A percentile compares a stretch with the other conserved stretches of the same genome.
Evolutionary conservation across 2,888 invertebrate species (phyloP).

Genomic region (Sminthurinus aureus): DNA sequence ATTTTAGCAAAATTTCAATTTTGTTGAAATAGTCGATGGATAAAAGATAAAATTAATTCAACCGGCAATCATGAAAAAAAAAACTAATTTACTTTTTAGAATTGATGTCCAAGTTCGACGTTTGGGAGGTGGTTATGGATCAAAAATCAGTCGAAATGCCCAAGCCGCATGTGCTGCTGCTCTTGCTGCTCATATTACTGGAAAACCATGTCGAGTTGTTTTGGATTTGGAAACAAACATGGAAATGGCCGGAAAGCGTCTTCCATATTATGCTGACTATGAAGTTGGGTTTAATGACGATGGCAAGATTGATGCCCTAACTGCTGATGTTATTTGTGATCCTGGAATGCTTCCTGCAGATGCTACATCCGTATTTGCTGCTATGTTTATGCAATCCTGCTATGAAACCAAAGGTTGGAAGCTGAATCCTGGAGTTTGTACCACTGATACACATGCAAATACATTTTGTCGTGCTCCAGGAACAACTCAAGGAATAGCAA

Average conservation of each 20-base stretch:
- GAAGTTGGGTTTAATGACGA: constrained; percentile 66
- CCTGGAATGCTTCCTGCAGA: constrained; percentile 68
- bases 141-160: constrained; percentile 73
- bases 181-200: constrained; percentile 72
- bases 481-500: constrained; percentile 63
- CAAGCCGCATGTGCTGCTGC: constrained; percentile 73
- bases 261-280: constrained; percentile 71
- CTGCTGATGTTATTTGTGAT: constrained; percentile 66
- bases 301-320: constrained; percentile 74
- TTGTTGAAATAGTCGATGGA: neutral
- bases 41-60: neutral
- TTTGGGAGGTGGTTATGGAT: constrained; percentile 83
- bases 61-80: neutral
- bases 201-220: constrained; percentile 76
- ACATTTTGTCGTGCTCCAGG: constrained; percentile 64
- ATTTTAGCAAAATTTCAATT: too few relatives aligned
- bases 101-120: constrained; percentile 76
- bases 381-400: constrained; percentile 67
- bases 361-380: constrained; percentile 61
- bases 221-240: constrained; percentile 77
- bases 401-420: constrained; percentile 72
- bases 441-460: constrained; percentile 63
- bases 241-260: constrained; percentile 74
- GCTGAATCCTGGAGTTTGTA: constrained; percentile 59
- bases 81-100: constrained; percentile 63